These are phyloP conservation scores for Ceriagrion tenellum DNA, from an alignment of 2,888 invertebrate genomes.

Conservation along the genomic window DNA sequence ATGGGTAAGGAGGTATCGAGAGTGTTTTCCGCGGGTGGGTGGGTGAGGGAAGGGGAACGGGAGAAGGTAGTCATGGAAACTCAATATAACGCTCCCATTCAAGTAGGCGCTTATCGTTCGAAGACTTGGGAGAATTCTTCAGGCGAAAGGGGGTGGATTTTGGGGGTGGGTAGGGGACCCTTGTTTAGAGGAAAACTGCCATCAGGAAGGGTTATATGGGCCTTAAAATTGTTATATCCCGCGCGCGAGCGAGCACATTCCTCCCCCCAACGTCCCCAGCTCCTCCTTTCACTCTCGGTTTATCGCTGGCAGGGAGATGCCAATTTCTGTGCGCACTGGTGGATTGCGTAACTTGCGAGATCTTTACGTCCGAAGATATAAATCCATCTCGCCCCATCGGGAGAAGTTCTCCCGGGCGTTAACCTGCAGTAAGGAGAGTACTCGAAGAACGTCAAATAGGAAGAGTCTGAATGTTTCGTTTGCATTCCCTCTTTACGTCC, in stretches of 20 bases:
- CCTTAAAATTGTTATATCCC: constrained; percentile 16
- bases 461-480: background rate
- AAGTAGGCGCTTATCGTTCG: background rate
- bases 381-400: background rate
- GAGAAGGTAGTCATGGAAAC: background rate
- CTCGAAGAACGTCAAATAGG: background rate
- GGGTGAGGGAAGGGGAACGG: too few species aligned
- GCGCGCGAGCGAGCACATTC: background rate
- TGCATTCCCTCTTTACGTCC: background rate
- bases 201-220: background rate
- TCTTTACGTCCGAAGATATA: background rate
- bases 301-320: background rate
- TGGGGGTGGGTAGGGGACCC: background rate
- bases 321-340: background rate
- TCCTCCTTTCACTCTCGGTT: background rate
- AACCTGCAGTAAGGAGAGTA: background rate
- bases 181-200: background rate
- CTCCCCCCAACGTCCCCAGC: too few species aligned
- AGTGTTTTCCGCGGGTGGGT: background rate
- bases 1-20: background rate
- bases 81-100: background rate
- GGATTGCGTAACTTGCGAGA: background rate
- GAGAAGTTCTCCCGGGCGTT: background rate
- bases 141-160: background rate
- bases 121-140: background rate